Evolutionary conservation across 2,113 vertebrate genomes (phyloP), one percentile per base, ranked within the genome.

Genomic region (Saguinus imperator): DNA sequence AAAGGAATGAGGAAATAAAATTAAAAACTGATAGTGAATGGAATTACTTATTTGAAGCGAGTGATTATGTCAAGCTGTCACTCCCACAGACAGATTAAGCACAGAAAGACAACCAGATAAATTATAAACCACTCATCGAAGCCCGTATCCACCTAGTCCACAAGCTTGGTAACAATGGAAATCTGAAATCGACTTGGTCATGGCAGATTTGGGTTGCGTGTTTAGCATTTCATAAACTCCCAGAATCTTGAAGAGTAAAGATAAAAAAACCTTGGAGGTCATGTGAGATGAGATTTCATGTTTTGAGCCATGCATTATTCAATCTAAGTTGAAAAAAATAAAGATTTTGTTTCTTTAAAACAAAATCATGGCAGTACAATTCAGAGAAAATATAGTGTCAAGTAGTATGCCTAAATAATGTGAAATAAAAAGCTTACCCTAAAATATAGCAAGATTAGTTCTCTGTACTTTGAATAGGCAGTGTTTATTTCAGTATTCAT

Each of bases 1-100:
- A 97, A 96, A 97, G 58, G 87, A 92, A 95, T 58, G 87, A 95
- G 86, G 84, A 97, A 97, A 97, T 97, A 94, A 98, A 98, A 98
- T 98, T 96, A 97, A 97, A 97, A 97, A 94, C 95, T 98, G 95
- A 98, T 97, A 97, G 95, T 96, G 77, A 97, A 98, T 92, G 85
- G 96, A 96, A 97, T 98, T 96, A 97, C 98, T 97, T 98, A 95
- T 96, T 96, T 93, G 97, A 98, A 96, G 95, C 94, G 87, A 52
- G 96, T 94, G 97, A 97, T 98, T 96, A 97, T 97, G 98, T 95
- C 96, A 97, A 98, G 61, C 97, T 97, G 97, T 98, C 97, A 94
- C 89, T 98, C 96, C 84, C 87, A 95, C 73, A 75, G 90, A 98
- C 2, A 43, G 97, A 97, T 98, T 98, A 98, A 94, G 85, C 68